These are phyloP conservation scores for Garra rufa DNA, from an alignment of 2,113 vertebrate genomes.

Conservation along the genomic window DNA sequence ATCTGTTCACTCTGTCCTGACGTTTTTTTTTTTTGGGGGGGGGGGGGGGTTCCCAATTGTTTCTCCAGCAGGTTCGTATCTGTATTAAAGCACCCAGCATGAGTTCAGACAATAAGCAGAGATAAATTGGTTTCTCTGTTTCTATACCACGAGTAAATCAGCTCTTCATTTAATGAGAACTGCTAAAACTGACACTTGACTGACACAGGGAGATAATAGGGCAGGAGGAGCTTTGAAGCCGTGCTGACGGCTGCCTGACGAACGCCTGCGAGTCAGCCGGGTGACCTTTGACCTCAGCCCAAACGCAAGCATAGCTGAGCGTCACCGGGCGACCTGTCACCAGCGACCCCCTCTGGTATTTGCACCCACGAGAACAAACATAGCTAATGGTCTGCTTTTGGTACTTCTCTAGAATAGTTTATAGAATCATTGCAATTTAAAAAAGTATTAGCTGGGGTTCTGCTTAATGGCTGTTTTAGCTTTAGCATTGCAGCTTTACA, in stretches of 20 bases:
- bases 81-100: neutral
- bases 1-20: neutral
- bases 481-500: conserved; percentile 18
- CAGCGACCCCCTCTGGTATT: conserved; percentile 50
- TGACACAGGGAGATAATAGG: conserved; percentile 53
- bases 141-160: conserved; percentile 72
- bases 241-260: conserved; percentile 39
- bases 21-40: neutral
- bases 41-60: neutral
- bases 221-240: conserved; percentile 52
- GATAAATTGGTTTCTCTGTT: conserved; percentile 64
- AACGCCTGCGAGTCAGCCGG: conserved; percentile 67
- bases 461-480: neutral
- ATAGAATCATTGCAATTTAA: neutral
- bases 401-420: neutral
- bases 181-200: conserved; percentile 65
- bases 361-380: conserved; percentile 31
- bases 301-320: conserved; percentile 69
- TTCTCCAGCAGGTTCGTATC: neutral
- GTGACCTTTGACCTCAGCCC: conserved; percentile 71
- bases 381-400: neutral
- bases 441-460: neutral
- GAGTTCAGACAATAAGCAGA: conserved; percentile 30
- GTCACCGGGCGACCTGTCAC: conserved; percentile 67
- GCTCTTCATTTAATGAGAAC: conserved; percentile 69